Evolutionary conservation across 2,888 invertebrate species (phyloP), one percentile per base, ranked within the genome.

Genomic region (Aporophyla lueneburgensis): DNA sequence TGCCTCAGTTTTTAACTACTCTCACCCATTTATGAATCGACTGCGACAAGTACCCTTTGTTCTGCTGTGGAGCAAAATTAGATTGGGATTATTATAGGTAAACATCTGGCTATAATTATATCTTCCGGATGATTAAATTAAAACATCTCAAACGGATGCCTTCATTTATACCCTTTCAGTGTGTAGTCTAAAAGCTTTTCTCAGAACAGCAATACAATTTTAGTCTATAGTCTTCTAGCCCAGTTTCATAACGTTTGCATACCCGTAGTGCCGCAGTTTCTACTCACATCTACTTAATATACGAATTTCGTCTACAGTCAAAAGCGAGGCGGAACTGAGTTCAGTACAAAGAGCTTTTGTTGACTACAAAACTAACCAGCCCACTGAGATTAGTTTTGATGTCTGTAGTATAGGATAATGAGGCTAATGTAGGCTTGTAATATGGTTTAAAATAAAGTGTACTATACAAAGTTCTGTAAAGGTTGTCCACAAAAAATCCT

Each of bases 351-450:
- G 83, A 68, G 76, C 83, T 62, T 81, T 80, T 68, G 76, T 83
- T 77, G 85, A 85, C 85, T 84, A 80, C 85, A 73, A 85, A 83
- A 71, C 63, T 73, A 83, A 76, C 59, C 53, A 71, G 63, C 46
- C 43, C 10, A 33, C 51, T 65, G 81, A 75, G 78, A 84, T 85
- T 83, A 81, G 81, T 70, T 84, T 74, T 61, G 71, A 70, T 66
- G 70, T 78, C 21, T 54, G 61, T 27, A 54, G 70, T 69, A 65
- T 27, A 67, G 43, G 24, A 2, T 56, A 80, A 76, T 75, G 71
- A 67, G 71, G 24, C 56, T 71, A 74, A 78, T 76, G 53, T 16
- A 5, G 53, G 43, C 21, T 68, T 58, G 63, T 14, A 58, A 53
- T 65, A 33, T 24, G 56, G 16, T 51, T 62, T 49, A 49, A 27